Conservation (phyloP, 2,113 vertebrate species). For the Agelaius tricolor region DNA sequence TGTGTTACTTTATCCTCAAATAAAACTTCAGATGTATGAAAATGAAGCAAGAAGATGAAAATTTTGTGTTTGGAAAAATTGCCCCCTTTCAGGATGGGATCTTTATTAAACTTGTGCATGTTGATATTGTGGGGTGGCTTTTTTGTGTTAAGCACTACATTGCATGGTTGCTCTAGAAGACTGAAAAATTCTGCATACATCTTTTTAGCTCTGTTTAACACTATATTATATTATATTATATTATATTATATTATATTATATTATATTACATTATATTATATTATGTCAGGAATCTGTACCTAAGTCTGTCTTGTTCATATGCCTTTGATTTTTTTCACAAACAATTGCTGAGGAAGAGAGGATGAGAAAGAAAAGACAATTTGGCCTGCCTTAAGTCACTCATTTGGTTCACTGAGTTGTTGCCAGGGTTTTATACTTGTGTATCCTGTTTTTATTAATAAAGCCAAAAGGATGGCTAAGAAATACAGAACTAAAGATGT, state of each 20-base stretch:
- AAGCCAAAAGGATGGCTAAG: neutral
- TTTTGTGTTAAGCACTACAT: neutral
- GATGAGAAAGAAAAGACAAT: neutral
- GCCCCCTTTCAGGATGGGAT: fast-evolving
- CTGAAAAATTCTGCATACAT: neutral
- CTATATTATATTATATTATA: no score
- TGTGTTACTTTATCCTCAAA: neutral
- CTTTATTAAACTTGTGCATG: neutral
- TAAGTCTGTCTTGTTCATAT: neutral
- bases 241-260: no score
- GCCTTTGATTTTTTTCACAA: neutral
- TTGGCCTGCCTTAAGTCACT: neutral
- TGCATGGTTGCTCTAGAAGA: neutral
- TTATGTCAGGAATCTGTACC: neutral
- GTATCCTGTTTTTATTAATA: neutral
- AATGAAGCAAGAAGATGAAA: neutral
- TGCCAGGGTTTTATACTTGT: neutral
- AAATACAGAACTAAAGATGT: neutral
- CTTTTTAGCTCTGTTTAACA: neutral
- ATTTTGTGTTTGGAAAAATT: neutral
- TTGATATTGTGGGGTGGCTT: neutral
- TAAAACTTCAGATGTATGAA: neutral
- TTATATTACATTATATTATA: no score
- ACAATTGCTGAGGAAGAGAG: neutral
- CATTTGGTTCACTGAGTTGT: neutral